Base-by-base conservation (phyloP, 1,140 invertebrate genomes). In the Pogonus chalceus region DNA sequence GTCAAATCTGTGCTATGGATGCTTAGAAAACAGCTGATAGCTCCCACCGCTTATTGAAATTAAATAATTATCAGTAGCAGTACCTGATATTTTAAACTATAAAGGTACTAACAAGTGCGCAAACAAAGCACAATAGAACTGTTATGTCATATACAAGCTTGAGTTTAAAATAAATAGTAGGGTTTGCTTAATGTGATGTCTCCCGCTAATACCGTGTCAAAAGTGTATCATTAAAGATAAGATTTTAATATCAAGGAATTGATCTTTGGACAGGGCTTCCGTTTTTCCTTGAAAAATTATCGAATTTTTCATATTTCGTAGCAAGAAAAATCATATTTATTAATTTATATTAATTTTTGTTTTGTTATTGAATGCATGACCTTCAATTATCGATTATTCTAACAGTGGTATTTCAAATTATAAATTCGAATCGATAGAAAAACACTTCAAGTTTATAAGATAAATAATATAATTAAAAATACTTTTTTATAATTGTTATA, bases 241-340 rank as follows among this genome's bases (percentile, higher is more conserved):
- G 26, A 31, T 4, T 7, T 31, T 31, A 7, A 7, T 31, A 7
- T 31, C 7, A 31, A 4, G 26, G 26, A 7, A 43, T 43, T 43
- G 37, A 43, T 43, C 37, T 43, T 43, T 43, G 37, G 18, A 51
- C 7, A 24, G 4, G 22, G 7, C 22, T 55, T 21, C 80, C 80
- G 18, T 12, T 43, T 12, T 12, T 18, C 37, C 37, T 43, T 43
- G 3, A 9, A 4, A 43, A 43, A 12, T 43, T 43, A 18, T 43
- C 18, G 26, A 14, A 7, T 31, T 31, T 31, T 14, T 4, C 14
- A 14, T 31, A 31, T 31, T 31, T 31, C 14, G n/a, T 31, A 7
- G 4, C 26, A 31, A 31, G 4, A 31, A 31, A 31, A 31, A 31
- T 31, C 26, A 31, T 31, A 31, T 31, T 4, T 31, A 14, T 31